Percentiles rank a stretch among this genome's conserved stretches.
Evolutionary conservation across 2,888 invertebrate genomes (phyloP).

Genomic region (Alviniconcha strummeri): DNA sequence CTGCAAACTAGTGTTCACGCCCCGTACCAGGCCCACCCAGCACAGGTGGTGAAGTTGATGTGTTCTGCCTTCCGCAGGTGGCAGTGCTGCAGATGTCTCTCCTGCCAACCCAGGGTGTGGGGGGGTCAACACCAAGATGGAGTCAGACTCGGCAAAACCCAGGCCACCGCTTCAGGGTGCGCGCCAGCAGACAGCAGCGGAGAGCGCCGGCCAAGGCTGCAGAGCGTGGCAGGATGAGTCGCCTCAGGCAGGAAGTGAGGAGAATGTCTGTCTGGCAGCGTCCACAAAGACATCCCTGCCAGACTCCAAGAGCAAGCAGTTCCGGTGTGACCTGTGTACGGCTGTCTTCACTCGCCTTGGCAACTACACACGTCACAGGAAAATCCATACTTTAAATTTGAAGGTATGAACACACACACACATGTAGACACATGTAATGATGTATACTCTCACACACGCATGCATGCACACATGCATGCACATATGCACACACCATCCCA

Average conservation of each 20-base stretch:
- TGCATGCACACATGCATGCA: not conserved
- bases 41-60: too few relatives aligned
- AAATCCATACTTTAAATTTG: constrained; percentile 58
- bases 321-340: constrained; percentile 64
- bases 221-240: not conserved
- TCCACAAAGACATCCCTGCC: not conserved
- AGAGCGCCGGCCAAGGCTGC: too few relatives aligned
- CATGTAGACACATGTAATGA: constrained; percentile 14
- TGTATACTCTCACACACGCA: not conserved
- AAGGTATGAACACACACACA: constrained; percentile 36
- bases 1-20: too few relatives aligned
- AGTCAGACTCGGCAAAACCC: too few relatives aligned
- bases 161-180: too few relatives aligned
- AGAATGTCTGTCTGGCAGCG: not conserved
- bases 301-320: constrained; percentile 27
- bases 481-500: not conserved
- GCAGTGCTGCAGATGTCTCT: too few relatives aligned
- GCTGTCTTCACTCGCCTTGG: constrained; percentile 60
- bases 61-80: too few relatives aligned
- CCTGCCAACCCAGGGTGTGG: too few relatives aligned
- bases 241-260: not conserved
- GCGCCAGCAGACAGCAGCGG: too few relatives aligned
- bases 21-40: too few relatives aligned
- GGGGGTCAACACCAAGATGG: too few relatives aligned
- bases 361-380: constrained; percentile 64